Base-by-base conservation (phyloP, 1,140 invertebrate species). In the Meteorus sp. region DNA sequence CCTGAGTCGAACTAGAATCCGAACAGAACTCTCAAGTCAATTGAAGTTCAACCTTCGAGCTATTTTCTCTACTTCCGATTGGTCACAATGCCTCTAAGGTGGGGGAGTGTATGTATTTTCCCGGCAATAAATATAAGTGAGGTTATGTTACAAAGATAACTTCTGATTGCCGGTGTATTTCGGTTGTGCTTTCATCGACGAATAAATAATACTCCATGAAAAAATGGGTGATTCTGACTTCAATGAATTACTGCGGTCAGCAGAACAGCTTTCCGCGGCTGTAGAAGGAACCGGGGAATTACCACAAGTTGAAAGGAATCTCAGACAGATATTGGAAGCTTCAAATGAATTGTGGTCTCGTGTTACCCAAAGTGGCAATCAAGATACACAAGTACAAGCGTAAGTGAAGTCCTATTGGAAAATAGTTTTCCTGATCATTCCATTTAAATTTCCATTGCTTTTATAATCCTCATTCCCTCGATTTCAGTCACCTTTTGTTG, bases 291-390 rank as follows among this genome's bases (percentile, higher is more conserved):
- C 86, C 66, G 85, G 87, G 47, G 91, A 93, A 64, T 73, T 93
- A 47, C 91, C 91, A 4, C 86, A 93, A 76, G 91, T 97, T 6
- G 92, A 97, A 67, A 84, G 95, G 63, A 96, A 94, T 68, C 79
- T 97, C 20, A 85, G 89, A 33, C 95, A 98, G 82, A 91, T 97
- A 25, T 81, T 94, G 25, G 93, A 97, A 78, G 93, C 92, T 27
- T 94, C 94, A 0, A 89, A 94, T 67, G 91, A 95, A 75, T 76
- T 98, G 6, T 93, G 93, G 83, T 87, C 90, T 1, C 84, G 90
- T 72, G 89, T 94, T 17, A 90, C 91, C 13, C 90, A 91, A 73
- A 88, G 88, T 51, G 88, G 89, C 29, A 86, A 89, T 22, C 91
- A 92, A 65, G 93, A 96, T 80, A 90, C 94, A 62, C 93, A 96